Evolutionary conservation across 2,113 vertebrate genomes (phyloP), one percentile per base, ranked within the genome.

Genomic region (Donacobius atricapilla): DNA sequence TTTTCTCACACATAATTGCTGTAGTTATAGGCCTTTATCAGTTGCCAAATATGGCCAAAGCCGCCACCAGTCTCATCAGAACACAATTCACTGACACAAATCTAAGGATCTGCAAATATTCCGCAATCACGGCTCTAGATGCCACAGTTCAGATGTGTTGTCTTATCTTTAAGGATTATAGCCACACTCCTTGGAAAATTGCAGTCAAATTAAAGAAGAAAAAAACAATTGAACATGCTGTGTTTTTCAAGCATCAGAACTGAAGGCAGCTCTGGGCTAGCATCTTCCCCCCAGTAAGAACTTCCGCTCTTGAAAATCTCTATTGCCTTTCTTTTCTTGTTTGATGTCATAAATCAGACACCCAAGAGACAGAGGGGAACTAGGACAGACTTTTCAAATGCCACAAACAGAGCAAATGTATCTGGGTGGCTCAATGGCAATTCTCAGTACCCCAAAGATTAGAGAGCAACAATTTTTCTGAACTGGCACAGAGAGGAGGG

Each of bases 311-410:
- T 56, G 24, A 93, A 94, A 95, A n/a, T 40, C 58, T 73, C 27
- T 85, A 64, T 84, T 93, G 68, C 63, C 3, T 57, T 58, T 22
- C n/a, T 68, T 27, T 90, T 23, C 72, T 51, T 5, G 4, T 61
- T 91, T 92, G 77, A 83, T 83, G 79, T 51, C 1, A 0, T 78
- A 83, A 93, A 89, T 75, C 78, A 85, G 91, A 87, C 83, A 85
- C 77, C 66, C 76, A 88, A 28, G 63, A 75, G 63, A 66, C 69
- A 27, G 9, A 72, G 10, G 53, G 68, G 84, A 97, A 90, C 15
- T 93, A 95, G 39, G 89, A 93, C 94, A 95, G 56, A 51, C 18
- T 90, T 92, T 94, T 92, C 68, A 84, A 94, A 86, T 8, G 68
- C 68, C 92, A 65, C 57, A 54, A 69, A 63, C 25, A 83, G 42